Evolutionary conservation across 2,888 invertebrate species (phyloP).

Genomic region (Amphiduros pacificus): DNA sequence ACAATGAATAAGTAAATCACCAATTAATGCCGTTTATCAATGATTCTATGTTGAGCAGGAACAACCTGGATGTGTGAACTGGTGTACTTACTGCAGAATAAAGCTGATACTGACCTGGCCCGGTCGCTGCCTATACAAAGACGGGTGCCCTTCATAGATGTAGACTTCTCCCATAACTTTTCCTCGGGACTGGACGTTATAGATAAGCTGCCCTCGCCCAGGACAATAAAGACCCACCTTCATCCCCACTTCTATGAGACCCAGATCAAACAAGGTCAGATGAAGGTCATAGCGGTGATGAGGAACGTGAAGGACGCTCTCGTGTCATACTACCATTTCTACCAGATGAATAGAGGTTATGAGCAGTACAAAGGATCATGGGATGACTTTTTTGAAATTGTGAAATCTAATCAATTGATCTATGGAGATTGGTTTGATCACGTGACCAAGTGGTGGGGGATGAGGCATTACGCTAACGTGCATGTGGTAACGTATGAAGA

Average conservation of each 20-base stretch:
- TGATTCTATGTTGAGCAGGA: too few relatives aligned
- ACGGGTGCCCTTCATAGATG: too few relatives aligned
- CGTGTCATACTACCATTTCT: background rate
- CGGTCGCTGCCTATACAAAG: too few relatives aligned
- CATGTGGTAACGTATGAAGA: background rate
- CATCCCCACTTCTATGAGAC: background rate
- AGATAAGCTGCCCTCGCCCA: too few relatives aligned
- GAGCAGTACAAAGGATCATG: background rate
- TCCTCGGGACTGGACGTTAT: too few relatives aligned
- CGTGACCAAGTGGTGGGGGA: background rate
- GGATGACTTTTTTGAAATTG: background rate
- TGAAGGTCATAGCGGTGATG: background rate
- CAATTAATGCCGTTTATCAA: too few relatives aligned
- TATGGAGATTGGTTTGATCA: background rate
- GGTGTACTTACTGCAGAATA: too few relatives aligned
- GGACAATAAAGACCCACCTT: too few relatives aligned
- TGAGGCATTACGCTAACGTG: background rate
- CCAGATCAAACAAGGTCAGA: background rate
- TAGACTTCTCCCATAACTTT: too few relatives aligned
- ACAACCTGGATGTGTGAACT: too few relatives aligned
- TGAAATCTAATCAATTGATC: background rate
- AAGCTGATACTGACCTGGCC: too few relatives aligned
- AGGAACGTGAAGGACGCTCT: background rate
- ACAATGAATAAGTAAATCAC: too few relatives aligned
- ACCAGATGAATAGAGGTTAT: background rate